Base-by-base conservation (phyloP, 2,888 invertebrate species). In the Pammene aurita region DNA sequence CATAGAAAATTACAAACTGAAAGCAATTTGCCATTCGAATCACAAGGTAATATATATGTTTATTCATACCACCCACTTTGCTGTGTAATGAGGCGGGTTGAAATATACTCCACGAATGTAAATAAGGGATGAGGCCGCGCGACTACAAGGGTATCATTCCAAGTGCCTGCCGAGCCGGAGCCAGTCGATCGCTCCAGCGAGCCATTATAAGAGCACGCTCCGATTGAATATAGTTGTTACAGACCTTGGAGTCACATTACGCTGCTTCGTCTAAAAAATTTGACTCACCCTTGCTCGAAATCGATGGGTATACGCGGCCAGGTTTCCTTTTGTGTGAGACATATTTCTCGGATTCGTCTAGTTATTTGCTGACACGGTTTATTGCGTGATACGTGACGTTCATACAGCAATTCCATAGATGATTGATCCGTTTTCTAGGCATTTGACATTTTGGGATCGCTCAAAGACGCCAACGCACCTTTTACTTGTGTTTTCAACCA, bases 41-140 rank as follows among this genome's bases (percentile, higher is more conserved):
- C 58, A 48, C 38, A 65, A 60, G 60, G 65, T 54, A 54, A 65
- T 69, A 65, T 58, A 52, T 65, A 69, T 69, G 64, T 69, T 69
- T 69, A 69, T 69, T 69, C 65, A 69, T 69, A 69, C 69, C 69
- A 69, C 69, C 65, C 69, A 69, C 69, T 69, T 69, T 69, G 54
- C 26, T 34, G 69, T 64, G 69, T 69, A 69, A 69, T 69, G 69
- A 69, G 54, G 60, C 69, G 35, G 46, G 41, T 55, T 67, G 64
- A 55, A 60, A 69, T 46, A 60, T 69, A 69, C 65, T 65, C 57
- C 42, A 41, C 16, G 65, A 69, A 65, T 69, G 65, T 58, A 65
- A 69, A 69, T 69, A 60, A 63, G 68, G 67, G 58, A 52, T 18
- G 58, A 66, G 58, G 42, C 10, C 18, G 54, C 60, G 26, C 9